Evolutionary conservation across 2,888 invertebrate species (phyloP).

Genomic region (Apocheima hispidaria): DNA sequence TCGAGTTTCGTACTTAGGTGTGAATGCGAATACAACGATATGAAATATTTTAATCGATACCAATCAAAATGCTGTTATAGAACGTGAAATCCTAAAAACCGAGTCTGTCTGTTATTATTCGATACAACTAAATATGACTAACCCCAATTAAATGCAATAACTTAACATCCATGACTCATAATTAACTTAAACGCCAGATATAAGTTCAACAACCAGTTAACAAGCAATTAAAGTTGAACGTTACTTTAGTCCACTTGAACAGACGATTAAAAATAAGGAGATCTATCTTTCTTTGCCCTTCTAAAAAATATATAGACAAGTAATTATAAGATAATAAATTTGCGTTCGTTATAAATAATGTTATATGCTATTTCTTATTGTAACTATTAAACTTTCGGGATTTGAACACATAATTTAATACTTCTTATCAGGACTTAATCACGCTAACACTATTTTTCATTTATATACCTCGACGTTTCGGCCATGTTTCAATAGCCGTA

Average conservation of each 20-base stretch:
- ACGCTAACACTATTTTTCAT: too few species aligned
- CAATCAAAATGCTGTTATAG: neutral
- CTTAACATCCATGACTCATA: slow-evolving; percentile 28
- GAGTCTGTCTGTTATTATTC: slow-evolving; percentile 15
- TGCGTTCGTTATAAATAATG: too few species aligned
- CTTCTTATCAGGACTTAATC: too few species aligned
- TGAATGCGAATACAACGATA: neutral
- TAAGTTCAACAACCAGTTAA: slow-evolving; percentile 31
- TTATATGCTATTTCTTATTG: too few species aligned
- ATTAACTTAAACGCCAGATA: slow-evolving; percentile 22
- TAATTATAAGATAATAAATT: too few species aligned
- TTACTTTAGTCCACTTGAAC: slow-evolving; percentile 11
- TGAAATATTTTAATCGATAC: neutral
- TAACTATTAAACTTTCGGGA: too few species aligned
- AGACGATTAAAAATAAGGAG: slow-evolving; percentile 10
- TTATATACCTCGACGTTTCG: too few species aligned
- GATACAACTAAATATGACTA: slow-evolving; percentile 13
- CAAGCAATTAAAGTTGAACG: slow-evolving; percentile 27
- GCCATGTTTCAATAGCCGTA: too few species aligned
- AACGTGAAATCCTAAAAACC: neutral
- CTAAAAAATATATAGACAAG: too few species aligned
- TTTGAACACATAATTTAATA: too few species aligned
- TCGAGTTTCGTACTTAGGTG: too few species aligned
- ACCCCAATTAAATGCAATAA: slow-evolving; percentile 31
- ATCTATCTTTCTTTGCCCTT: neutral